phyloP scores from a whole-genome alignment of 1,140 invertebrate genomes.

The Oscheius sp. region DNA sequence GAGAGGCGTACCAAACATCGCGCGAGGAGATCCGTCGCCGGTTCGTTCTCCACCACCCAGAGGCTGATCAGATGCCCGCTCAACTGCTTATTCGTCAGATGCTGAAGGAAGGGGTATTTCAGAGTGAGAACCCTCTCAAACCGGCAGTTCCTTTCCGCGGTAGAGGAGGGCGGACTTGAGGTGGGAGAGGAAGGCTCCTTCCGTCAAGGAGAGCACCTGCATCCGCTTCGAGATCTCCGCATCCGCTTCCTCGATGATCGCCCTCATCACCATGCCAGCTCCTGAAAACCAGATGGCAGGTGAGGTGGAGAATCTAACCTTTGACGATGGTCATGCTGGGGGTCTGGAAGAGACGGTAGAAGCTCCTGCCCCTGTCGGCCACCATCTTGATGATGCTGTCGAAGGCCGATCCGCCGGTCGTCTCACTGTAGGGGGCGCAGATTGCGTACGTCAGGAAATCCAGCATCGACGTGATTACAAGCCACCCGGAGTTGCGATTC shows the following conservation, averaged over 20 bases:
- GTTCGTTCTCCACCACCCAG: conserved; percentile 93
- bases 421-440: conserved; percentile 97
- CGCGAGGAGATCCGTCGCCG: conserved; percentile 80
- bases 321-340: conserved; percentile 95
- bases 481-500: conserved; percentile 72
- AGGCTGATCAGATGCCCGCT: conserved; percentile 91
- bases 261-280: conserved; percentile 90
- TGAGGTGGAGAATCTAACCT: conserved; percentile 61
- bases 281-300: conserved; percentile 60
- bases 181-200: conserved; percentile 92
- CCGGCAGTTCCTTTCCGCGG: conserved; percentile 68
- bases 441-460: conserved; percentile 98
- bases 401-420: conserved; percentile 94
- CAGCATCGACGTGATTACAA: conserved; percentile 80
- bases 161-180: conserved; percentile 86
- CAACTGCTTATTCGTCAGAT: conserved; percentile 75
- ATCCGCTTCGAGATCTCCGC: conserved; percentile 83
- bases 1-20: conserved; percentile 73
- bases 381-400: conserved; percentile 90
- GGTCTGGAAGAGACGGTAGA: conserved; percentile 94
- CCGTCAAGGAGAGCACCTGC: conserved; percentile 90
- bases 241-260: conserved; percentile 91
- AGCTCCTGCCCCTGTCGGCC: conserved; percentile 78
- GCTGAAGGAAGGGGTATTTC: neutral
- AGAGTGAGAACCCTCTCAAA: too few relatives aligned